These are phyloP conservation scores for Epinephelus malabaricus DNA, from an alignment of 2,797 vertebrate species.

Conservation along the genomic window DNA sequence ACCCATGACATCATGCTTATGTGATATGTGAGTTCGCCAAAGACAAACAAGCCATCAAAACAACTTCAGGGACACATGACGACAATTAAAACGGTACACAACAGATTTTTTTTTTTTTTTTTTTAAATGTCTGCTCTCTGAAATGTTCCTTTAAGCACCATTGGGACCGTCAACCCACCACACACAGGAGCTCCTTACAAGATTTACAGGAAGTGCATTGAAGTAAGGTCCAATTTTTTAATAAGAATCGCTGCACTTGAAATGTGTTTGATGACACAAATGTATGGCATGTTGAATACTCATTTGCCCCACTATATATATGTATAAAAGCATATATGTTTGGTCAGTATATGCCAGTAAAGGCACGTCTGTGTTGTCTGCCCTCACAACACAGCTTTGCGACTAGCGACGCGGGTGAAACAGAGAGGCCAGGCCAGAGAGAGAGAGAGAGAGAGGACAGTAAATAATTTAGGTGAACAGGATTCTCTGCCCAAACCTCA, in stretches of 20 bases:
- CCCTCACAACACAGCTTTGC: constrained; percentile 1
- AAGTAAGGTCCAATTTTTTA: no score
- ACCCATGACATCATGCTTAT: constrained; percentile 16
- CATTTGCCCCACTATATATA: no score
- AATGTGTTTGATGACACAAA: neutral
- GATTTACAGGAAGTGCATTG: no score
- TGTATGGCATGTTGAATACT: no score
- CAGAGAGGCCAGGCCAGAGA: constrained; percentile 29
- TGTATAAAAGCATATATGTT: neutral
- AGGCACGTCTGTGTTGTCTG: constrained; percentile 12
- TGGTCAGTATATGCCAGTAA: neutral
- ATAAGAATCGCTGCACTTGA: no score
- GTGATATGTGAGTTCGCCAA: neutral
- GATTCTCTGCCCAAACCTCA: constrained; percentile 65
- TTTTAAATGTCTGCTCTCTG: no score
- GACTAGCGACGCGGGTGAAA: constrained; percentile 26
- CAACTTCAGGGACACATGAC: neutral
- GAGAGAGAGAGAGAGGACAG: constrained; percentile 4
- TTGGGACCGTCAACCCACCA: no score
- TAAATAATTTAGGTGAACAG: constrained; percentile 84
- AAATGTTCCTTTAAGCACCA: no score
- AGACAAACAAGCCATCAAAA: neutral
- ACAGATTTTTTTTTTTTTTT: neutral
- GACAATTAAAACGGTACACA: neutral
- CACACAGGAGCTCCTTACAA: no score